Evolutionary conservation across 1,140 invertebrate species (phyloP), one percentile per base, ranked within the genome.

Genomic region (Choristoneura fumiferana): DNA sequence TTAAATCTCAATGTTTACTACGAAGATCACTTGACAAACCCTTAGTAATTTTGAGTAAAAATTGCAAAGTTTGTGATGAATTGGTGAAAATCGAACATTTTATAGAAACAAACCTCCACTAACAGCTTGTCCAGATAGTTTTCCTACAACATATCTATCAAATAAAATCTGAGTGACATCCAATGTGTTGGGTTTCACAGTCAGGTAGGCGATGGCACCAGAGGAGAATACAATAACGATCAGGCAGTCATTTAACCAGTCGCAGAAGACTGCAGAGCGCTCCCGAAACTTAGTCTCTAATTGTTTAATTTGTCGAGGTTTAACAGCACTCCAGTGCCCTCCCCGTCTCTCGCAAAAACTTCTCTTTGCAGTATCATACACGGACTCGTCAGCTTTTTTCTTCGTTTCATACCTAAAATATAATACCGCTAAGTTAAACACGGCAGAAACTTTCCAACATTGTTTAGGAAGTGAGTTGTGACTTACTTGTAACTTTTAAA

Each of bases 401-500:
- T 81, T 87, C 0, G 74, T 79, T 54, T 87, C 85, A 78, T 87
- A 88, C 58, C 85, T 88, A 59, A 71, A 63, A 36, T 10, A 22
- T 12, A 33, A 49, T 49, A 22, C 43, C 43, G 43, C 43, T 49
- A 49, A 49, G 43, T 49, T 22, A 49, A 49, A 18, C 18, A 56
- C 35, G 36, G 17, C 18, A 37, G 39, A 55, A 29, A 56, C 12
- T 22, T 37, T 37, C 17, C 18, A 53, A 12, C 18, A 10, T 13
- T 17, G n/a, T 60, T 29, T 58, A 12, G 17, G 1, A 53, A 40
- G 36, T 15, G 22, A 29, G 22, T 29, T 29, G 2, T 68, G 70
- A 72, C 81, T 75, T 71, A 88, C 85, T 84, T 86, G 55, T 69
- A 84, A 84, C 76, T 84, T 84, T 82, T 86, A 38, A 82, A 82